These are phyloP conservation scores for Hiodon tergisus DNA, from an alignment of 2,113 vertebrate genomes.

Conservation along the genomic window DNA sequence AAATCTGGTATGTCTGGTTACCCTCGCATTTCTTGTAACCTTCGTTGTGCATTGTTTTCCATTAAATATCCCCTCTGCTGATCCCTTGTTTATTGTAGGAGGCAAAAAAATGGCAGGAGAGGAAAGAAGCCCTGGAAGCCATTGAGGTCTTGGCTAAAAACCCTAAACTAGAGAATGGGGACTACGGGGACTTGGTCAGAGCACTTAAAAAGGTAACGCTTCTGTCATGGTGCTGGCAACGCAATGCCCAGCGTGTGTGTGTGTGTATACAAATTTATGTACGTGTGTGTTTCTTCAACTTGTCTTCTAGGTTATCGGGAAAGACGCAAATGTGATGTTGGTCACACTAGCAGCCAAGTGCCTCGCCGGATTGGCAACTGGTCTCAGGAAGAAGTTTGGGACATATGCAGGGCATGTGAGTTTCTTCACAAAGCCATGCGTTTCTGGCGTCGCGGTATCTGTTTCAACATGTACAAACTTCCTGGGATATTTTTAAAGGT, in stretches of 20 bases:
- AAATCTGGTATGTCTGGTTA: not conserved
- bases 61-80: not conserved
- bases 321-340: slow-evolving; percentile 96
- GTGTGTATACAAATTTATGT: not conserved
- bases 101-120: slow-evolving; percentile 98
- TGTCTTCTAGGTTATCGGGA: slow-evolving; percentile 80
- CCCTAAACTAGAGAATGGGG: slow-evolving; percentile 87
- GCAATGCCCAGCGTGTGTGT: not conserved
- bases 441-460: not conserved
- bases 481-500: slow-evolving; percentile 61
- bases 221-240: not conserved
- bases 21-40: not conserved
- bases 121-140: slow-evolving; percentile 91
- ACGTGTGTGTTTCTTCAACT: slow-evolving; percentile 5
- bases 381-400: slow-evolving; percentile 96
- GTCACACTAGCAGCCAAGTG: slow-evolving; percentile 94
- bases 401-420: slow-evolving; percentile 88
- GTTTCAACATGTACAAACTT: not conserved
- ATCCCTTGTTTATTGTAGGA: slow-evolving; percentile 63
- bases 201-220: slow-evolving; percentile 84
- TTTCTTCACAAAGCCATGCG: slow-evolving; percentile 23
- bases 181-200: slow-evolving; percentile 90
- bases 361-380: slow-evolving; percentile 78
- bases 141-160: slow-evolving; percentile 83
- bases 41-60: not conserved